Base-by-base conservation (phyloP, 2,113 vertebrate genomes). In the Orcinus orca region DNA sequence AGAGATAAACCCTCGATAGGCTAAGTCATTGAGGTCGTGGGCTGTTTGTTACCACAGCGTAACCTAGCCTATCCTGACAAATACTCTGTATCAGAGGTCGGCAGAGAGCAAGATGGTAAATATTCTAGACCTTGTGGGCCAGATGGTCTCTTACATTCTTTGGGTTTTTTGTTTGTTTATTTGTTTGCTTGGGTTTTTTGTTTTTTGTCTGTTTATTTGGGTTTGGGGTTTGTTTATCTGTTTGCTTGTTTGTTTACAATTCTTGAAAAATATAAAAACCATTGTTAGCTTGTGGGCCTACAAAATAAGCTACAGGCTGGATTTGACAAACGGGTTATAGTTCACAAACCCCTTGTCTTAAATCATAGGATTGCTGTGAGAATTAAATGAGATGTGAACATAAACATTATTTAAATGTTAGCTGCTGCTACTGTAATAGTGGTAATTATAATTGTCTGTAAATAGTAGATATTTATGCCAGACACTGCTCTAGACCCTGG, bases 231-330 rank as follows among this genome's bases (percentile, higher is more conserved):
- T 53, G 53, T 17, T 58, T 58, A 3, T 58, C 3, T 58, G 29
- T 93, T 94, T 55, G 15, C 73, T 33, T 76, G 17, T 74, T 96
- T n/a, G 36, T 65, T 95, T 95, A 92, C 23, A 65, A 62, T 25
- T 90, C 47, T 82, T 88, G 74, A 21, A 96, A 97, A 96, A 88
- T 26, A 14, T 73, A 31, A 38, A 97, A 83, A 70, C 23, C 4
- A 20, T 23, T 12, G 12, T 92, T 82, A 87, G 53, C 13, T 33
- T 71, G 14, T 25, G 76, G 23, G 70, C 41, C 36, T 70, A 86
- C 3, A 76, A 90, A 83, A 79, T 63, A 80, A 90, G 79, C 76
- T 70, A 74, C 3, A 50, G 47, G 47, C 53, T 88, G 18, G 25
- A 55, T 79, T 82, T 85, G n/a, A 41, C 21, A 7, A 26, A 6